Percentiles rank a stretch among this genome's conserved stretches.
Evolutionary conservation across 92 coral and sea anemone species (phyloP).

Genomic region (Phenganax subtilis): DNA sequence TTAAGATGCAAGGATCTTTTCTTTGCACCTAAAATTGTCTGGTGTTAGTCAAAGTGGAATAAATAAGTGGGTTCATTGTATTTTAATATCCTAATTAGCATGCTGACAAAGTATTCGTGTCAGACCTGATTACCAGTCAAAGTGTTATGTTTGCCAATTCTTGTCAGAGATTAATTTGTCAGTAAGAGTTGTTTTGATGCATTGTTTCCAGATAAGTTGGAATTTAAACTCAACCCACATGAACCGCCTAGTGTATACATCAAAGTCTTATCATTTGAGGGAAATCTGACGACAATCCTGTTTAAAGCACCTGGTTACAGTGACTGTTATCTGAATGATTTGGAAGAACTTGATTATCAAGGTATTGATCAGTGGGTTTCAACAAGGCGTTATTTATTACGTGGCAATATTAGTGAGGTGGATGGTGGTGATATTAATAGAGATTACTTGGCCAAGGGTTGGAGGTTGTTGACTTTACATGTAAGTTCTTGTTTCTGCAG

Average conservation of each 20-base stretch:
- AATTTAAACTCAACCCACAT: neutral
- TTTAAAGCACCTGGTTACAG: neutral
- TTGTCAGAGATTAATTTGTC: neutral
- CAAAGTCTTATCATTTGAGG: neutral
- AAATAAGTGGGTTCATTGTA: too few species aligned
- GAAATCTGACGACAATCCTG: neutral
- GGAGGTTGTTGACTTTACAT: neutral
- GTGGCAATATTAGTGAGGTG: neutral
- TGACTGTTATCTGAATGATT: neutral
- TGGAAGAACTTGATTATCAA: neutral
- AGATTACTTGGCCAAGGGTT: neutral
- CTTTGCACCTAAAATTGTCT: too few species aligned
- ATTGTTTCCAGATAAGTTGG: neutral
- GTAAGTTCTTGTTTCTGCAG: neutral
- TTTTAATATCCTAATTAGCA: too few species aligned
- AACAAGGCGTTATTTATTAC: neutral
- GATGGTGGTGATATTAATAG: neutral
- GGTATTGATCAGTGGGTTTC: neutral
- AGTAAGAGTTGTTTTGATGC: neutral
- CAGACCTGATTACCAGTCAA: too few species aligned
- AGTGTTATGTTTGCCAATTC: too few species aligned
- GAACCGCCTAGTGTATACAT: neutral
- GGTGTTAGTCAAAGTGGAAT: too few species aligned
- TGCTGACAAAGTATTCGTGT: too few species aligned
- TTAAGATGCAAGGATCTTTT: too few species aligned